Conservation (phyloP, 1,140 invertebrate genomes). For the Danaus plexippus region DNA sequence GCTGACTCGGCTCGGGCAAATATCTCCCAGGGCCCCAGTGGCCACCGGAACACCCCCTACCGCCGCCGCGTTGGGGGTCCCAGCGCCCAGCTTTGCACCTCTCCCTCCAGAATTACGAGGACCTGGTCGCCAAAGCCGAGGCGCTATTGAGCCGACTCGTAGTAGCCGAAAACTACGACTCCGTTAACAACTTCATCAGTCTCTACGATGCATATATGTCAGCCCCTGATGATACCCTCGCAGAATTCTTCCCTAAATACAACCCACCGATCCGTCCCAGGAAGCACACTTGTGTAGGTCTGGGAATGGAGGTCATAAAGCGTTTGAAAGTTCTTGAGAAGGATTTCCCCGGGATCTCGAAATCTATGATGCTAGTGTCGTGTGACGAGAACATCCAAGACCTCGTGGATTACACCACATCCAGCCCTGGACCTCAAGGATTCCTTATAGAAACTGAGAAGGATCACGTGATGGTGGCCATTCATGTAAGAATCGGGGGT, state of each 20-base stretch:
- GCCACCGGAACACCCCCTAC: constrained; percentile 74
- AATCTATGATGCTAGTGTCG: constrained; percentile 84
- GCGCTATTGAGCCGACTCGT: constrained; percentile 84
- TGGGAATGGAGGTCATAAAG: constrained; percentile 85
- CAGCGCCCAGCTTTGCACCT: constrained; percentile 71
- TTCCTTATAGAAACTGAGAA: constrained; percentile 83
- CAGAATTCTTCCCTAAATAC: constrained; percentile 73
- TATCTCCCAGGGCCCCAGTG: constrained; percentile 54
- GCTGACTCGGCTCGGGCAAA: constrained; percentile 86
- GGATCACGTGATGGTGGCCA: constrained; percentile 89
- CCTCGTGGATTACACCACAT: constrained; percentile 76
- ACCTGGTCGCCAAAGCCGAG: constrained; percentile 84
- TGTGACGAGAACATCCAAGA: constrained; percentile 89
- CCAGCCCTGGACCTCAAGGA: constrained; percentile 73
- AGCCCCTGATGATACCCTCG: constrained; percentile 40
- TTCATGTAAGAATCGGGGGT: constrained; percentile 81
- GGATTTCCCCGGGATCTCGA: constrained; percentile 73
- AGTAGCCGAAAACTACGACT: constrained; percentile 88
- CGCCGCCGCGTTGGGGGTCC: constrained; percentile 78
- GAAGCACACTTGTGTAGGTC: constrained; percentile 90
- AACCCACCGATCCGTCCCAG: constrained; percentile 82
- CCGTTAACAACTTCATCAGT: constrained; percentile 86
- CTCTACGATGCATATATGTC: constrained; percentile 82
- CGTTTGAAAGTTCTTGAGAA: constrained; percentile 53
- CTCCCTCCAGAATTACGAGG: constrained; percentile 80